Evolutionary conservation across 2,797 vertebrate species (phyloP), one percentile per base, ranked within the genome.

Genomic region (Anomalospiza imberbis): DNA sequence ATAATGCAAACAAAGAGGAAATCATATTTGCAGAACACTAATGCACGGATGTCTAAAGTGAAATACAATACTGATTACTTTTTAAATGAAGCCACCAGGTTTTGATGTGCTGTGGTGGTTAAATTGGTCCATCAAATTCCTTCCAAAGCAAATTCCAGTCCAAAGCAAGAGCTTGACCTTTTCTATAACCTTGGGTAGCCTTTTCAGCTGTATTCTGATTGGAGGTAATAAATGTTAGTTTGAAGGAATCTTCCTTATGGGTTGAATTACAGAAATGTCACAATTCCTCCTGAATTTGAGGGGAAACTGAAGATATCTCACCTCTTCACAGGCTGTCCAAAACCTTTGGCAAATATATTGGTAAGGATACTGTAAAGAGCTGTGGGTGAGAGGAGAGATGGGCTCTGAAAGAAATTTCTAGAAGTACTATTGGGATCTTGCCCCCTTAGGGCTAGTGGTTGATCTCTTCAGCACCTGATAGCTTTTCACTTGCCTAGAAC

Each of bases 1-100:
- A 96, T 97, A 97, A 97, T 95, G 84, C 91, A 95, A 97, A 93
- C 95, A 96, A 94, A 93, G 86, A 91, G 87, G 91, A 94, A 95
- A 94, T 91, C 73, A 94, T 94, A 97, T 96, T 95, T 97, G 75
- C 91, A 80, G 94, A 94, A 88, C 63, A 93, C 93, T 96, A 94
- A 96, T 94, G 92, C 95, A 93, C 85, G 93, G 95, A 96, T 91
- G 89, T 96, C 94, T 91, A 96, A 95, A 94, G 91, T 22, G 95
- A 96, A 97, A 96, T 84, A 93, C 85, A 96, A 93, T 90, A 84
- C 90, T 94, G 93, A 96, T 96, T 95, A 96, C 91, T 96, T 98
- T 97, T 97, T 89, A 97, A 97, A 97, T 78, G 93, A 97, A 94
- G 89, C 95, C 92, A 89, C 95, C 88, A 92, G 88, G 71, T 93